These are phyloP conservation scores for Oconnorella tubifera DNA, from an alignment of 2,888 invertebrate genomes.

Conservation along the genomic window DNA sequence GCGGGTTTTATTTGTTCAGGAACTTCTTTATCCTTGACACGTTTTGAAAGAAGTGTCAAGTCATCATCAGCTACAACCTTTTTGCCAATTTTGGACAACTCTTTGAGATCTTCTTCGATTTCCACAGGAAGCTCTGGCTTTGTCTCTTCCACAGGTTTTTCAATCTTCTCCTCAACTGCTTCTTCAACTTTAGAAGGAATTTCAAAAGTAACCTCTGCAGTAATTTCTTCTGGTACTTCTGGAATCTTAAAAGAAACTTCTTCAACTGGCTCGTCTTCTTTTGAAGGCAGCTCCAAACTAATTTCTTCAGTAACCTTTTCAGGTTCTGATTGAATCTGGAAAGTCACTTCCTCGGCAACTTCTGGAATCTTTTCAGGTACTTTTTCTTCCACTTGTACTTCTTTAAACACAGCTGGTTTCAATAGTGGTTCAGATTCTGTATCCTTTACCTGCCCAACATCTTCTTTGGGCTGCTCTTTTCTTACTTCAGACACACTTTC, in stretches of 20 bases:
- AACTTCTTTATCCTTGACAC: background rate
- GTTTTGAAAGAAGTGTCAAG: background rate
- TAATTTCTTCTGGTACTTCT: background rate
- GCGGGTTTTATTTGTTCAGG: background rate
- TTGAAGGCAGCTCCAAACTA: background rate
- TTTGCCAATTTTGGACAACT: no score
- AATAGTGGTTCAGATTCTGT: no score
- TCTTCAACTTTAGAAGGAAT: background rate
- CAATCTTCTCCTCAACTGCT: background rate
- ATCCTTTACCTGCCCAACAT: no score
- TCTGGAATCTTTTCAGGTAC: no score
- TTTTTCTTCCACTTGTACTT: no score
- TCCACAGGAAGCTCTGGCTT: background rate
- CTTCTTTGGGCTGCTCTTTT: no score
- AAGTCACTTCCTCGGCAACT: no score
- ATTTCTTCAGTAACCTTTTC: no score
- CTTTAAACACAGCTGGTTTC: no score
- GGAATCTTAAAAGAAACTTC: slow-evolving; percentile 3
- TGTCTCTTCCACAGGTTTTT: background rate
- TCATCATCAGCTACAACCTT: no score
- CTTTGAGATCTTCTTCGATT: background rate
- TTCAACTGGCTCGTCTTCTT: background rate
- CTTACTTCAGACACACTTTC: no score
- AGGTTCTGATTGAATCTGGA: no score
- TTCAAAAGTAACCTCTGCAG: slow-evolving; percentile 2